phyloP scores from a whole-genome alignment of 1,140 invertebrate genomes.

The Bilobella aurantiaca region DNA sequence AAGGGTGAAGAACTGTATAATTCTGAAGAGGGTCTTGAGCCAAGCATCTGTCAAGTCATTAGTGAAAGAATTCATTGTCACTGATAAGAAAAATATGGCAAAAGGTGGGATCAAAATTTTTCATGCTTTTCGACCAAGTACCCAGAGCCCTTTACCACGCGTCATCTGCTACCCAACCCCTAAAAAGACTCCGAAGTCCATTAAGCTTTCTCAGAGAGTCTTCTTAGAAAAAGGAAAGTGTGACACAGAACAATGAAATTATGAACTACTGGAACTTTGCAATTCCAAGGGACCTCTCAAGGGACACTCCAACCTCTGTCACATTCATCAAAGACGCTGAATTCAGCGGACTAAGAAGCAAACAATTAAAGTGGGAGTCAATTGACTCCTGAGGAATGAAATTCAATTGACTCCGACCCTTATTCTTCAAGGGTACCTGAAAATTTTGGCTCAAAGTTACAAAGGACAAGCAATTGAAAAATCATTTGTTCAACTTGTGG shows the following conservation, averaged over 20 bases:
- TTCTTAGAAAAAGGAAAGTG: not conserved
- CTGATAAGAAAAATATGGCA: conserved; percentile 4
- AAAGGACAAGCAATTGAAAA: conserved; percentile 17
- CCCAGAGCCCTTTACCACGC: not conserved
- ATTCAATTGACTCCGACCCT: not conserved
- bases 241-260: conserved; percentile 10
- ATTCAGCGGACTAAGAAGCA: not conserved
- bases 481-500: conserved; percentile 33
- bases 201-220: not conserved
- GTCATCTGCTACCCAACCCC: not conserved
- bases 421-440: not conserved
- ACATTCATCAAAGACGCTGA: conserved; percentile 7
- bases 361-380: conserved; percentile 7
- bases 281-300: not conserved
- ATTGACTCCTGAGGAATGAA: not conserved
- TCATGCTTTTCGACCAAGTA: not conserved
- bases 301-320: not conserved
- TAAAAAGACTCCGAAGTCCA: not conserved
- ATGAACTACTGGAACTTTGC: conserved; percentile 17
- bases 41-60: conserved; percentile 3
- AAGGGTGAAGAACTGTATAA: conserved; percentile 5
- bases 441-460: not conserved
- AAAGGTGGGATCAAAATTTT: not conserved
- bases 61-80: not conserved
- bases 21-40: not conserved